Percentiles rank a stretch among this genome's conserved stretches.
Evolutionary conservation across 2,888 invertebrate genomes (phyloP).

Genomic region (Diaperis boleti): DNA sequence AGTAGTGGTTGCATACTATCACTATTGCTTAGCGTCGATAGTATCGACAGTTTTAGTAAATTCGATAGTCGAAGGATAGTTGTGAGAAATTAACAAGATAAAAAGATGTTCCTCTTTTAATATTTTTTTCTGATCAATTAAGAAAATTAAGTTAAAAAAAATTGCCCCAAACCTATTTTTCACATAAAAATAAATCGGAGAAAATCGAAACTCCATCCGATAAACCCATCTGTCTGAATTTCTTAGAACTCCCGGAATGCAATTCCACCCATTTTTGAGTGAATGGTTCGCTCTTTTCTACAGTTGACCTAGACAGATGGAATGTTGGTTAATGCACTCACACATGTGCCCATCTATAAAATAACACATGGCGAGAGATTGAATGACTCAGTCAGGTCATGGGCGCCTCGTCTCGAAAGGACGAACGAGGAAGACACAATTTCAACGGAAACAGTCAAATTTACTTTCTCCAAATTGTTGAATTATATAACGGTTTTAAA

Average conservation of each 20-base stretch:
- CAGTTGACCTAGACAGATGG: constrained; percentile 27
- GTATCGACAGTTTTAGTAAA: too few relatives aligned
- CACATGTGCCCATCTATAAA: constrained; percentile 32
- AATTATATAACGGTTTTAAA: constrained; percentile 24
- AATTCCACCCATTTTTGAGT: constrained; percentile 7
- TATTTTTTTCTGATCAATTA: too few relatives aligned
- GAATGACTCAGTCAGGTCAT: constrained; percentile 27
- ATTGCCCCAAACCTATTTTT: too few relatives aligned
- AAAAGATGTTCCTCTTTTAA: too few relatives aligned
- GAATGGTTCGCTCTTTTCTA: constrained; percentile 10
- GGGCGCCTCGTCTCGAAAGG: constrained; percentile 24
- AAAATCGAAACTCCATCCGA: constrained; percentile 17
- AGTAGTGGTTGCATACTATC: too few relatives aligned
- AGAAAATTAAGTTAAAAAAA: too few relatives aligned
- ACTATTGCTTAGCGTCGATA: too few relatives aligned
- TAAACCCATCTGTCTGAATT: constrained; percentile 8
- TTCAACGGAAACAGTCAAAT: constrained; percentile 10
- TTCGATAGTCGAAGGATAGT: too few relatives aligned
- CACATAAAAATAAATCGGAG: constrained; percentile 14
- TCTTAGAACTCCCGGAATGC: constrained; percentile 7
- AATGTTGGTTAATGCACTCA: constrained; percentile 26
- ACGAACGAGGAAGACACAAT: constrained; percentile 2
- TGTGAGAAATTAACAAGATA: too few relatives aligned
- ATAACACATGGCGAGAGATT: constrained; percentile 22
- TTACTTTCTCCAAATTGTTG: constrained; percentile 15